phyloP scores from a whole-genome alignment of 2,888 invertebrate genomes.

The Xylocampa areola region DNA sequence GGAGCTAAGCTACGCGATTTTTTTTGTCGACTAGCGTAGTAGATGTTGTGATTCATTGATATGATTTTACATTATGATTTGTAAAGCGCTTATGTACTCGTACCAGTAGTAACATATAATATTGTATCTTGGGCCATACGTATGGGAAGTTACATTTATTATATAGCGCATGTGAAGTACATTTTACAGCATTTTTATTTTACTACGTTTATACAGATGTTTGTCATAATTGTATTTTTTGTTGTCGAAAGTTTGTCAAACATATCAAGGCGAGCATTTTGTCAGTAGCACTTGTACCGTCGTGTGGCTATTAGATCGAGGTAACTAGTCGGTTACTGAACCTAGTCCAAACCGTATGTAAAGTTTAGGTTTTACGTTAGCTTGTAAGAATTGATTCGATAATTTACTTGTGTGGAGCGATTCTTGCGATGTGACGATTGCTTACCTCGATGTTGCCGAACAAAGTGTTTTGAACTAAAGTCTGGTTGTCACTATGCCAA shows the following conservation, averaged over 20 bases:
- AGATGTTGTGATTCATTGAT: conserved; percentile 76
- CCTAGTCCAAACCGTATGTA: conserved; percentile 55
- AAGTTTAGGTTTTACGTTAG: conserved; percentile 44
- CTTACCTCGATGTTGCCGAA: conserved; percentile 47
- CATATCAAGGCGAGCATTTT: conserved; percentile 68
- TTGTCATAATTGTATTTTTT: conserved; percentile 62
- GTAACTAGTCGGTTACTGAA: conserved; percentile 39
- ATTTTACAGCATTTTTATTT: conserved; percentile 70
- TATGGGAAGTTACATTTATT: conserved; percentile 73
- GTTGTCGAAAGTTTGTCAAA: conserved; percentile 67
- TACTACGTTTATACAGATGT: conserved; percentile 58
- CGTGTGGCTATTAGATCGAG: conserved; percentile 24
- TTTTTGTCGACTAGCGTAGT: conserved; percentile 77
- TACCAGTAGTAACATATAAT: conserved; percentile 63
- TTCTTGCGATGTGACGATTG: conserved; percentile 48
- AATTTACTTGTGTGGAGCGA: conserved; percentile 40
- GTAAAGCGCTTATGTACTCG: conserved; percentile 67
- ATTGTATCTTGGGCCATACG: conserved; percentile 75
- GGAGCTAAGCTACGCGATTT: conserved; percentile 79
- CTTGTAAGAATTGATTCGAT: conserved; percentile 55
- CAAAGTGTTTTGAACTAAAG: conserved; percentile 18
- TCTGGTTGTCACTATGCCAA: conserved; percentile 16
- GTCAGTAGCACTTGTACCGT: conserved; percentile 16
- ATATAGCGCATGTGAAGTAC: conserved; percentile 71
- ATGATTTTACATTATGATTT: conserved; percentile 70